These are phyloP conservation scores for Rhagium mordax DNA, from an alignment of 2,888 invertebrate species.

Conservation along the genomic window DNA sequence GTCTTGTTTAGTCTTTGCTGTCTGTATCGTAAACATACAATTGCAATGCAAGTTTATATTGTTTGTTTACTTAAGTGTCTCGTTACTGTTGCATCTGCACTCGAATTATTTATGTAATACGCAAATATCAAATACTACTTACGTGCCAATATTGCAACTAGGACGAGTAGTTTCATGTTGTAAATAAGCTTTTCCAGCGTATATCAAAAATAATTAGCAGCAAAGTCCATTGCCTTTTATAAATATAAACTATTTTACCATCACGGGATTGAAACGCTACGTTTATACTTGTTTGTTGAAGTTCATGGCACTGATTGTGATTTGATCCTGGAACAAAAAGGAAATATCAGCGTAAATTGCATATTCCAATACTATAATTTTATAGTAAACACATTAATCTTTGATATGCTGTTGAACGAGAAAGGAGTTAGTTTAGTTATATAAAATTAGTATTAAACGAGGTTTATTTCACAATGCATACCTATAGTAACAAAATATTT, in stretches of 20 bases:
- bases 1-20: constrained; percentile 12
- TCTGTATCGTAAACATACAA: background rate
- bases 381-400: too few relatives aligned
- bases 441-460: too few relatives aligned
- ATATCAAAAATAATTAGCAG: constrained; percentile 12
- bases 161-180: constrained; percentile 37
- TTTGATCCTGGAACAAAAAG: constrained; percentile 10
- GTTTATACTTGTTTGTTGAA: background rate
- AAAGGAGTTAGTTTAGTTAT: too few relatives aligned
- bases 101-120: background rate
- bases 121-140: constrained; percentile 26
- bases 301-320: background rate
- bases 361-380: too few relatives aligned
- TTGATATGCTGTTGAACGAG: too few relatives aligned
- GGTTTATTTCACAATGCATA: too few relatives aligned
- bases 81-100: background rate
- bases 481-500: too few relatives aligned
- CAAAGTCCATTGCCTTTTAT: constrained; percentile 14
- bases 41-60: background rate
- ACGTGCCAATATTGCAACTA: constrained; percentile 40
- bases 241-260: background rate
- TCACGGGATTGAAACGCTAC: background rate
- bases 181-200: constrained; percentile 12
- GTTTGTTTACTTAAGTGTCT: constrained; percentile 1
- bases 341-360: background rate